phyloP scores from a whole-genome alignment of 2,888 invertebrate species.

The Beris morrisii region DNA sequence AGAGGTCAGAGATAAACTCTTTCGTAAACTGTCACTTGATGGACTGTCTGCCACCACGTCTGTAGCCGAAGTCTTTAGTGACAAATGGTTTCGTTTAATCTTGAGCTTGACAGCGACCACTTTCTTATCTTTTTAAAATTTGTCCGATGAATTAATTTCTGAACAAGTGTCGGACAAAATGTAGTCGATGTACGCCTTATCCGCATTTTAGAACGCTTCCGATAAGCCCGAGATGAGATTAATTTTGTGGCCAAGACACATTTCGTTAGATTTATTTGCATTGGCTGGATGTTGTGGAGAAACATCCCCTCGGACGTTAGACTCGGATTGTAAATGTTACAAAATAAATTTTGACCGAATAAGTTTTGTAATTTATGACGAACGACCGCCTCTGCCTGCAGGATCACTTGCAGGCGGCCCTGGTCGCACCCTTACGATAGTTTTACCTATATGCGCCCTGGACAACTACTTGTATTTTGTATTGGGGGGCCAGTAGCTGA shows the following conservation, averaged over 20 bases:
- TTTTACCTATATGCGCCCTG: not conserved
- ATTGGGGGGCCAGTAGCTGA: not conserved
- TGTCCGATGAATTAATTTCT: constrained; percentile 28
- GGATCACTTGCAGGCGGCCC: constrained; percentile 6
- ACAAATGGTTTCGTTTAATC: constrained; percentile 23
- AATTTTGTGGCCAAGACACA: constrained; percentile 39
- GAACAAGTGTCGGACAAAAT: constrained; percentile 18
- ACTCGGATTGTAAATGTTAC: constrained; percentile 32
- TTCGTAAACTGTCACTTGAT: constrained; percentile 24
- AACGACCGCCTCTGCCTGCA: constrained; percentile 5
- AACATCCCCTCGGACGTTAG: constrained; percentile 1
- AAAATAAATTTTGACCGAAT: constrained; percentile 28
- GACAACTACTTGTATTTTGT: no score
- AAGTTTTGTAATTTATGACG: constrained; percentile 38
- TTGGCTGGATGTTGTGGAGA: constrained; percentile 12
- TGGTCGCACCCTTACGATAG: constrained; percentile 13
- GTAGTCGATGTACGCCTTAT: constrained; percentile 10
- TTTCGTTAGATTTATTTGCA: constrained; percentile 38
- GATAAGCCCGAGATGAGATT: constrained; percentile 36
- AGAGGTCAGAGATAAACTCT: constrained; percentile 31
- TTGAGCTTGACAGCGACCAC: constrained; percentile 10
- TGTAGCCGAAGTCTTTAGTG: not conserved
- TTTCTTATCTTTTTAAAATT: constrained; percentile 31
- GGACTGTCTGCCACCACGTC: constrained; percentile 4
- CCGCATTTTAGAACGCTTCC: constrained; percentile 7